A percentile compares a stretch with the other conserved stretches of the same genome.
Conservation (phyloP, 2,888 invertebrate genomes). For the Meiosimyza platycephala region DNA sequence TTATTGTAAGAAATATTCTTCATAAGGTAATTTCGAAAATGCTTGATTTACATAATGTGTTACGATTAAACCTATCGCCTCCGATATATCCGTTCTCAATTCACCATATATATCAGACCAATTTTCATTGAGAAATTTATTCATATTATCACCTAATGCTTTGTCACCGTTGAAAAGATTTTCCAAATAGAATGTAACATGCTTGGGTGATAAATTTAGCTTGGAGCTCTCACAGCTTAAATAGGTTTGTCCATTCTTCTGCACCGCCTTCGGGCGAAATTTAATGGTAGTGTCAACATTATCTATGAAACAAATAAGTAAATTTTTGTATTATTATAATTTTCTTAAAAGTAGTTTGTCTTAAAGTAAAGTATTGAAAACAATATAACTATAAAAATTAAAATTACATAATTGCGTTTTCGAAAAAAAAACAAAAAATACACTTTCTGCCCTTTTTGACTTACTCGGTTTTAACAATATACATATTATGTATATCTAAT, state of each 20-base stretch:
- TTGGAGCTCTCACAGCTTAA: conserved; percentile 43
- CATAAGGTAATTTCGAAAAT: conserved; percentile 24
- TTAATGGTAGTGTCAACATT: conserved; percentile 25
- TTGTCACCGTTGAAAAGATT: conserved; percentile 67
- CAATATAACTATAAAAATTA: too few relatives aligned
- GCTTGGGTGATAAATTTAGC: conserved; percentile 38
- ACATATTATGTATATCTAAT: too few relatives aligned
- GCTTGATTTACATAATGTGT: conserved; percentile 33
- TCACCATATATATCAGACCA: conserved; percentile 54
- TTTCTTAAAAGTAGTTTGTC: background rate
- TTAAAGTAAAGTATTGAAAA: background rate
- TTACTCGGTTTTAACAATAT: too few relatives aligned
- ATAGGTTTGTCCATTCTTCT: conserved; percentile 39
- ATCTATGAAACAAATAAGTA: conserved; percentile 17
- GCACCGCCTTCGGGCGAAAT: conserved; percentile 37
- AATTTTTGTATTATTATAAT: background rate
- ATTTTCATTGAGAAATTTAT: conserved; percentile 68
- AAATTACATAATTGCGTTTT: too few relatives aligned
- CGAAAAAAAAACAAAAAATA: too few relatives aligned
- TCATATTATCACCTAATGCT: conserved; percentile 66
- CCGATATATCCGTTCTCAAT: conserved; percentile 26
- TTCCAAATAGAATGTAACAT: conserved; percentile 52
- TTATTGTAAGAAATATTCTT: conserved; percentile 21
- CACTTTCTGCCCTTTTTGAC: too few relatives aligned
- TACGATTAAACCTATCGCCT: conserved; percentile 21